Evolutionary conservation across 2,797 vertebrate genomes (phyloP), one percentile per base, ranked within the genome.

Genomic region (Miichthys miiuy): DNA sequence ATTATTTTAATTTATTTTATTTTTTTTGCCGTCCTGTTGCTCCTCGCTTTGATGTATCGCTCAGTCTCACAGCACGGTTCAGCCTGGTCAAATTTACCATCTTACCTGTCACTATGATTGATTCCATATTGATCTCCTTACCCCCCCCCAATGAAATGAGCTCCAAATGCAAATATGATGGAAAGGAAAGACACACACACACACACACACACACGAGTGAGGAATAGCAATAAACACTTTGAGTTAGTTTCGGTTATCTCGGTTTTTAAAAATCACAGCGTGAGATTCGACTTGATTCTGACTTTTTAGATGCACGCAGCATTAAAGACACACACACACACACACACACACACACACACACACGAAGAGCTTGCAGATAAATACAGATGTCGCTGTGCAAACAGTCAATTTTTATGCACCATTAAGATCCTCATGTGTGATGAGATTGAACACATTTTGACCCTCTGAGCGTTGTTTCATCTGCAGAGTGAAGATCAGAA

Each of bases 41-140:
- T 84, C 75, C 70, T 50, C 68, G 83, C 61, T 88, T 80, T 93
- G 90, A 93, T 94, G 87, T 91, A 93, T 93, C 80, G 77, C 87
- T 89, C 79, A 79, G 86, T 84, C 91, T 90, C 90, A 58, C 84
- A 87, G 90, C 90, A 91, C 84, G 87, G 84, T 88, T 89, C 88
- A 91, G 90, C 90, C 87, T 91, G 91, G 88, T 93, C 91, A 94
- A 89, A 93, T 92, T 93, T 93, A 92, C 91, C 91, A 90, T 93
- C 92, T 91, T 69, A 93, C 88, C 88, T 94, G 93, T 94, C 93
- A 93, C 80, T 84, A 70, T 93, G 94, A 94, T 94, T 94, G 93
- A 94, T 94, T 94, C 80, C 81, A 56, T 94, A 94, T 94, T 92
- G 94, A 94, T 93, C 91, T 79, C 71, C 68, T 38, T 66, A 72